Base-by-base conservation (phyloP, 2,797 vertebrate species). In the Garrulus glandarius region DNA sequence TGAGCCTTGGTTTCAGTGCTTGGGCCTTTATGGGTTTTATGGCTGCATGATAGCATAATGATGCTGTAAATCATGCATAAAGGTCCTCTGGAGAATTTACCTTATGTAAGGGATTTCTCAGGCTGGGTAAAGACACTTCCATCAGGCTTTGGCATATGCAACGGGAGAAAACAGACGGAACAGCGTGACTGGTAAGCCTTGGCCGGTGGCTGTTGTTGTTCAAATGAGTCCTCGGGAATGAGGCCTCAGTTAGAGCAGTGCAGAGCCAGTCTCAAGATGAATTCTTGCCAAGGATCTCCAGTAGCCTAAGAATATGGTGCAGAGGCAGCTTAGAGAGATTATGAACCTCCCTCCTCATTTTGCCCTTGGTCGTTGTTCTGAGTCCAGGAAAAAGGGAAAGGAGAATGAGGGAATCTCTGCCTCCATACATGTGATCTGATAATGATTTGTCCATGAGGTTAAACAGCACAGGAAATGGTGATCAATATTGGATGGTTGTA, bases 61-160 rank as follows among this genome's bases (percentile, higher is more conserved):
- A 92, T 59, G 84, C 81, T 84, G 84, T 97, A 96, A 95, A 97
- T 96, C 95, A 92, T 65, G 84, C 85, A 92, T 72, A 96, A 94
- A 93, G 47, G 79, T 84, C 82, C 87, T 84, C 81, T 76, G 74
- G 81, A 69, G 95, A 94, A 89, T 89, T 85, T 71, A 85, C 63
- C 78, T 89, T 82, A 75, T 84, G 71, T 76, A 96, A 84, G 91
- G 83, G 49, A 84, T 93, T 95, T 96, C 81, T 92, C 64, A 67
- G 81, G 69, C 92, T 76, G 81, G 56, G 77, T 87, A 93, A 92
- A 95, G 82, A 78, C 49, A 56, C n/a, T 86, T 95, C 74, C 75
- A 91, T 88, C 41, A 79, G 79, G 81, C 65, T 93, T 88, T 96
- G 92, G 86, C 95, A 87, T 64, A 49, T 0, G 9, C 80, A 96